Evolutionary conservation across 2,113 vertebrate species (phyloP).

Genomic region (Poeciliopsis turrubarensis): DNA sequence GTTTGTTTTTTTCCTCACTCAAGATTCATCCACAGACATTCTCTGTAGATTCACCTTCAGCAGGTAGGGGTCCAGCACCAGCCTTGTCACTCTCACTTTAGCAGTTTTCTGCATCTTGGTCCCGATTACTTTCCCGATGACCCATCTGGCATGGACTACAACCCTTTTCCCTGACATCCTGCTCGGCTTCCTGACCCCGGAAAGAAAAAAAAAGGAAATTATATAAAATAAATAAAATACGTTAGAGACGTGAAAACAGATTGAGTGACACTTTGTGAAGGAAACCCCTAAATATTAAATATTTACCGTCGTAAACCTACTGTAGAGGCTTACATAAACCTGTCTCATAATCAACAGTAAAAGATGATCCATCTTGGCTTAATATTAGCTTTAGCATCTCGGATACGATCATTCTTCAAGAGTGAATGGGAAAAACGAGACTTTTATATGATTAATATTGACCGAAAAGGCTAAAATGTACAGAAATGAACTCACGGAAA

Average conservation of each 20-base stretch:
- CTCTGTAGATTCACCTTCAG: constrained; percentile 84
- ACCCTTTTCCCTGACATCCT: constrained; percentile 86
- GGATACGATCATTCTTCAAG: no score
- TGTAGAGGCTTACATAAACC: neutral
- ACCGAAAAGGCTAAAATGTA: fast-evolving
- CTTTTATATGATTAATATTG: neutral
- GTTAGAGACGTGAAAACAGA: no score
- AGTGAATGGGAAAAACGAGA: fast-evolving
- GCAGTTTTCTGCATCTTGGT: constrained; percentile 96
- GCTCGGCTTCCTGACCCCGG: constrained; percentile 44
- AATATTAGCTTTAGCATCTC: constrained; percentile 11
- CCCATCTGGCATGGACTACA: constrained; percentile 92
- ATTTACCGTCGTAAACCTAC: neutral
- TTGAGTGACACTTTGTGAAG: neutral
- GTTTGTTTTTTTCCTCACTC: neutral
- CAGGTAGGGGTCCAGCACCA: constrained; percentile 92
- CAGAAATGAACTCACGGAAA: constrained; percentile 19
- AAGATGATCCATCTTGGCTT: neutral
- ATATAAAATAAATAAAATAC: neutral
- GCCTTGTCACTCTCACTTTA: constrained; percentile 93
- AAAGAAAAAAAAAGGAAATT: neutral
- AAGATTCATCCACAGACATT: neutral
- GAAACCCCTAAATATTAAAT: neutral
- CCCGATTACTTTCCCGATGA: constrained; percentile 93
- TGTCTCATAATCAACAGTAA: neutral